These are phyloP conservation scores for Protobothrops mucrosquamatus DNA, from an alignment of 2,113 vertebrate species.

Conservation along the genomic window DNA sequence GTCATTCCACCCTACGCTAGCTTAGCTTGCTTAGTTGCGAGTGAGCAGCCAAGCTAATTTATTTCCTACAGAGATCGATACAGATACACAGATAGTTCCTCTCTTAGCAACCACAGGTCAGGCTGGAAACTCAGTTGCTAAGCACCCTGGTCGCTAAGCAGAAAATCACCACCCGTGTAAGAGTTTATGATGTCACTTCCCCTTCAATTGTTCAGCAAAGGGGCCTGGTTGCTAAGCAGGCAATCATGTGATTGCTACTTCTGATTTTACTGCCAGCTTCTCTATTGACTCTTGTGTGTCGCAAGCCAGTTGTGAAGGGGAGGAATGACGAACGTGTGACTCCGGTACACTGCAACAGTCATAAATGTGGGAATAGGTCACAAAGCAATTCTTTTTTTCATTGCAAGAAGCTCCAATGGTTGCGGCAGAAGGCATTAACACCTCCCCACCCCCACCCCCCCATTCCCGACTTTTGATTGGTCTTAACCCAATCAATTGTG, in stretches of 20 bases:
- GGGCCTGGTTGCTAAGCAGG: background rate
- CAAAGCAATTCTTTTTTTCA: background rate
- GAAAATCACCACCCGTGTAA: background rate
- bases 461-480: background rate
- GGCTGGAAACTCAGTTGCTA: background rate
- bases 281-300: background rate
- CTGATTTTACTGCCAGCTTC: background rate
- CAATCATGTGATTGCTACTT: background rate
- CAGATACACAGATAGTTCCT: background rate
- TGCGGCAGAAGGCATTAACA: background rate
- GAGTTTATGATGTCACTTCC: background rate
- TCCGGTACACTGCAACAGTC: background rate
- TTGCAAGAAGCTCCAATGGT: background rate
- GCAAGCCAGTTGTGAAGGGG: background rate
- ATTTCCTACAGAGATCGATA: background rate
- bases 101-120: background rate
- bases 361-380: background rate
- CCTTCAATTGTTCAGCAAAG: background rate
- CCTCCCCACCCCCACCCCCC: background rate
- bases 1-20: background rate
- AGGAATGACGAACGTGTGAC: background rate
- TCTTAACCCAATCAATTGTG: background rate
- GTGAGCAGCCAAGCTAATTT: background rate
- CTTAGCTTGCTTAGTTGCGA: background rate
- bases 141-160: background rate